Percentiles rank a stretch among this genome's conserved stretches.
Conservation (phyloP, 2,113 vertebrate genomes). For the Gymnarchus niloticus region DNA sequence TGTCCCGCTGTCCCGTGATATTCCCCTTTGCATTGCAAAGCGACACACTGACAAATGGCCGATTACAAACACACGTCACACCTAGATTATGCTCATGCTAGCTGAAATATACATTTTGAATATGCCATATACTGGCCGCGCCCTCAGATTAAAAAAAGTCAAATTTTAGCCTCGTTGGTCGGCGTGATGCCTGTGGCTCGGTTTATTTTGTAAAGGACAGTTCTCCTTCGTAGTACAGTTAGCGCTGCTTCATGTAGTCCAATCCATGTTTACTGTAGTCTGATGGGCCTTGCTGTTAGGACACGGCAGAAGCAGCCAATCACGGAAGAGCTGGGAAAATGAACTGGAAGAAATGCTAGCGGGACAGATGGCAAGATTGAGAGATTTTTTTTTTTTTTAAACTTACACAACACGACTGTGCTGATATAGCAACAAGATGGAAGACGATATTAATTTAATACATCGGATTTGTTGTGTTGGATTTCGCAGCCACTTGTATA, state of each 20-base stretch:
- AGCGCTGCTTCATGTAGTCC: too few species aligned
- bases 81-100: background rate
- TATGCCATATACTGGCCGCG: background rate
- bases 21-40: background rate
- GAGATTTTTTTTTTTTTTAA: background rate
- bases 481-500: background rate
- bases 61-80: background rate
- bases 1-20: background rate
- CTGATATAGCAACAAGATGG: background rate
- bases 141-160: background rate
- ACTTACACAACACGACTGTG: background rate
- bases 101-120: background rate
- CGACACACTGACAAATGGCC: background rate
- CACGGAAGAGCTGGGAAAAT: too few species aligned
- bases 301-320: background rate
- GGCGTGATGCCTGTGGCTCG: background rate
- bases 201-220: background rate
- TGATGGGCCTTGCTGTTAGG: background rate
- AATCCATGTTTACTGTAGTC: background rate
- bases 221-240: background rate
- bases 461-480: background rate
- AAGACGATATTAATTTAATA: background rate
- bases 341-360: background rate
- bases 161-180: background rate
- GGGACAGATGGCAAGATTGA: background rate